Base-by-base conservation (phyloP, 2,888 invertebrate species). In the Cephus pulcher region DNA sequence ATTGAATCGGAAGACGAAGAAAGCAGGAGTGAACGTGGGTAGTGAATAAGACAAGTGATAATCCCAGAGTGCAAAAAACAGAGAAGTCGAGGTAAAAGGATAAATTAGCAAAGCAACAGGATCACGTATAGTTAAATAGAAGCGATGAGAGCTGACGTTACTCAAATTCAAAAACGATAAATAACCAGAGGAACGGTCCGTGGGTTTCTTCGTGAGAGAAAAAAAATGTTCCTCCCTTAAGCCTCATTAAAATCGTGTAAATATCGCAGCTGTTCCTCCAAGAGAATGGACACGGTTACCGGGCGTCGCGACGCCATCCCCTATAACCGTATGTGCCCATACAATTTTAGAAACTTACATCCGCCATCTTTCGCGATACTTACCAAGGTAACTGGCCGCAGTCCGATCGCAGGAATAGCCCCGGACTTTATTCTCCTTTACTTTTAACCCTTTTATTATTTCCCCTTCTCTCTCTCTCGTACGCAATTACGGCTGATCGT, bases 121-220 rank as follows among this genome's bases (percentile, higher is more conserved):
- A 78, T 78, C 71, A 56, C 68, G 35, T 73, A 73, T 78, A 78
- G 76, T 73, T 78, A 76, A 78, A 78, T 76, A 68, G 56, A 30
- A 68, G 76, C 78, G 78, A 78, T 73, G 78, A 73, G 75, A 73
- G 76, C 68, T 35, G 78, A 76, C 78, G 75, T 78, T 78, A 78
- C 75, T 78, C 76, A 75, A 56, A 73, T 11, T 71, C 12, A 34
- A 32, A 34, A 71, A 34, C 30, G 71, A 34, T 33, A 32, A 34
- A 71, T 32, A 30, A 15, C 9, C 6, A 33, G 30, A 23, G 3
- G 3, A 23, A 12, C 3, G 33, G 32, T 32, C 71, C 71, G 3
- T 32, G 71, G 9, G 15, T 15, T 15, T 15, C 11, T 33, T 11
- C 12, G 23, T 23, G 15, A 12, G 4, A 71, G 9, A 34, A 32